Conservation (phyloP, 92 coral and sea anemone species). For the Galaxea fascicularis region DNA sequence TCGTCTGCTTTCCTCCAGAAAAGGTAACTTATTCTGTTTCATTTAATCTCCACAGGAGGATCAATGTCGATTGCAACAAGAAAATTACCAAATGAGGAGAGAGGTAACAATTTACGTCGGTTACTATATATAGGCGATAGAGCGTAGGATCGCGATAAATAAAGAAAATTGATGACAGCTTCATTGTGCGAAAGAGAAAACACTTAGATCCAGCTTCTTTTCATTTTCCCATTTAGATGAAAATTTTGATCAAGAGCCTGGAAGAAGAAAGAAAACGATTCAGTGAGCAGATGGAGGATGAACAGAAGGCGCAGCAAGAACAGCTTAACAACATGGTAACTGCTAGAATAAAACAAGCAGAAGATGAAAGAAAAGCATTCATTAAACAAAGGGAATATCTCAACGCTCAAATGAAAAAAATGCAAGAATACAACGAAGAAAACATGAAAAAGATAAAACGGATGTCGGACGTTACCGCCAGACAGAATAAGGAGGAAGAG, state of each 20-base stretch:
- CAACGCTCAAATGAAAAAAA: not conserved
- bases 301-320: slow-evolving; percentile 36
- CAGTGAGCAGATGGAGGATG: slow-evolving; percentile 47
- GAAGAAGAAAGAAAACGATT: slow-evolving; percentile 59
- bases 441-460: slow-evolving; percentile 18
- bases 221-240: slow-evolving; percentile 42
- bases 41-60: slow-evolving; percentile 7
- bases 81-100: slow-evolving; percentile 11
- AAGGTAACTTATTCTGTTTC: too few relatives aligned
- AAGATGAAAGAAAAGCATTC: slow-evolving; percentile 29
- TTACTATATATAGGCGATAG: too few relatives aligned
- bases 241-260: slow-evolving; percentile 43
- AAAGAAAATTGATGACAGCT: too few relatives aligned
- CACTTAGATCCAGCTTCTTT: too few relatives aligned
- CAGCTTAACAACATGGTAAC: slow-evolving; percentile 60
- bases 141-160: too few relatives aligned
- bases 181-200: too few relatives aligned
- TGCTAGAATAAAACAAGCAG: slow-evolving; percentile 44
- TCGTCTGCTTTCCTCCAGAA: not conserved
- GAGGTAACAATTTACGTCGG: not conserved
- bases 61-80: slow-evolving; percentile 9
- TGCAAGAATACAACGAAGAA: slow-evolving; percentile 9
- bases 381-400: not conserved
- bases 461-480: not conserved
- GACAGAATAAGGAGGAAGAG: not conserved